phyloP scores from a whole-genome alignment of 2,888 invertebrate species.

The Neoaliturus tenellus region DNA sequence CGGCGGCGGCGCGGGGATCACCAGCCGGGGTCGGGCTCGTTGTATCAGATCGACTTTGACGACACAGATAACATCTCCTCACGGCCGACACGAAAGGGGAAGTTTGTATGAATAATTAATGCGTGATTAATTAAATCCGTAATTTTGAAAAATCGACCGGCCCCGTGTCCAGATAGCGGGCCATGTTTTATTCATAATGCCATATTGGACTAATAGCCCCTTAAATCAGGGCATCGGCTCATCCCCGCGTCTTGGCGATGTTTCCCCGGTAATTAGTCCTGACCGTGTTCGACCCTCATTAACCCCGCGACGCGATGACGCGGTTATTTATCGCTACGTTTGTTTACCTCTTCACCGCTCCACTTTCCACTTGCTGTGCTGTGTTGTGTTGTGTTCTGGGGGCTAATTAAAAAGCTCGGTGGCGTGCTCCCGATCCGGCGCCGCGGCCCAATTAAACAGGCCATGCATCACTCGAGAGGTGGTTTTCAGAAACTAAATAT shows the following conservation, averaged over 20 bases:
- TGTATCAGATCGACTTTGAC: constrained; percentile 40
- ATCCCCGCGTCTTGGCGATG: constrained; percentile 21
- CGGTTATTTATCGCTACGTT: constrained; percentile 25
- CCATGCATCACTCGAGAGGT: constrained; percentile 30
- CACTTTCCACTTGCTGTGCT: not conserved
- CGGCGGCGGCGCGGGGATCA: no score
- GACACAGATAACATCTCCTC: constrained; percentile 32
- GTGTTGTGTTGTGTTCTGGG: no score
- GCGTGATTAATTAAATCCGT: constrained; percentile 57
- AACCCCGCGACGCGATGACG: constrained; percentile 3
- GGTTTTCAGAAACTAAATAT: constrained; percentile 15
- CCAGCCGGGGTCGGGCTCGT: no score
- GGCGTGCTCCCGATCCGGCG: constrained; percentile 16
- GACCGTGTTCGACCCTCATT: constrained; percentile 35
- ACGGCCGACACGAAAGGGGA: constrained; percentile 57
- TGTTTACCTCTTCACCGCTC: constrained; percentile 1
- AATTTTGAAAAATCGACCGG: constrained; percentile 56
- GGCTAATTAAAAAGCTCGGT: constrained; percentile 32
- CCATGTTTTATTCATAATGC: constrained; percentile 56
- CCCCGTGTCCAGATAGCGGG: constrained; percentile 50
- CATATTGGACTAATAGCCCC: constrained; percentile 50
- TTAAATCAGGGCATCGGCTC: constrained; percentile 45
- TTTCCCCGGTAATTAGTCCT: constrained; percentile 19
- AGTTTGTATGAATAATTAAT: constrained; percentile 59
- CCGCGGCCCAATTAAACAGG: constrained; percentile 7